A percentile compares a stretch with the other conserved stretches of the same genome.
Conservation (phyloP, 2,797 vertebrate genomes). For the Sphenodon punctatus region DNA sequence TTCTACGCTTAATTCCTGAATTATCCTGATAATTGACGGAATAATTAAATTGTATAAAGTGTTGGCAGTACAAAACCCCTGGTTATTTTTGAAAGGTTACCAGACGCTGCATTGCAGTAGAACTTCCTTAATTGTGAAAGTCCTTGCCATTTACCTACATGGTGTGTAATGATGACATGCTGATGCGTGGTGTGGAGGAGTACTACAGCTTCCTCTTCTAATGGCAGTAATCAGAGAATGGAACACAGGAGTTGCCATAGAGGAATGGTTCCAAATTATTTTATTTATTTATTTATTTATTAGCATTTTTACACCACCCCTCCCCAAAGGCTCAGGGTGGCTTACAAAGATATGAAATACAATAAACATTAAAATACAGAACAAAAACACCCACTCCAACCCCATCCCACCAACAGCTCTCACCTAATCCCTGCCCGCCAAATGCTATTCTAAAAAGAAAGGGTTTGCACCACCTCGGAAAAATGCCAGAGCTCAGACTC, state of each 20-base stretch:
- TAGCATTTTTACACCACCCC: too few species aligned
- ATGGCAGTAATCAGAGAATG: background rate
- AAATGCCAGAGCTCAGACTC: too few species aligned
- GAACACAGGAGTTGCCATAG: background rate
- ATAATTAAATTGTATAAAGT: constrained; percentile 12
- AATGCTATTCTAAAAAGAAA: too few species aligned
- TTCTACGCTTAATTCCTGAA: background rate
- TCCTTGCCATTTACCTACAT: constrained; percentile 1
- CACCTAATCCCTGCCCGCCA: too few species aligned
- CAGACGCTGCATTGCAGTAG: constrained; percentile 5
- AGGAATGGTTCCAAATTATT: background rate
- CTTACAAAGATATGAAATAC: too few species aligned
- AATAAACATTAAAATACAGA: too few species aligned
- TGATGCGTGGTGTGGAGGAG: background rate
- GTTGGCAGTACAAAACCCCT: background rate
- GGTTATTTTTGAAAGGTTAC: constrained; percentile 30
- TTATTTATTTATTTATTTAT: too few species aligned
- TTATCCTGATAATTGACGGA: background rate
- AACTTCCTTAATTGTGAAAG: constrained; percentile 3
- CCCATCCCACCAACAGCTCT: too few species aligned
- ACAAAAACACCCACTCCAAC: too few species aligned
- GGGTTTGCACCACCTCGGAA: too few species aligned
- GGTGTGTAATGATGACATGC: background rate
- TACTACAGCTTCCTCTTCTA: background rate
- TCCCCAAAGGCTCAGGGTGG: too few species aligned